A percentile compares a stretch with the other conserved stretches of the same genome.
Conservation (phyloP, 2,888 invertebrate genomes). For the Cantharis nigra region DNA sequence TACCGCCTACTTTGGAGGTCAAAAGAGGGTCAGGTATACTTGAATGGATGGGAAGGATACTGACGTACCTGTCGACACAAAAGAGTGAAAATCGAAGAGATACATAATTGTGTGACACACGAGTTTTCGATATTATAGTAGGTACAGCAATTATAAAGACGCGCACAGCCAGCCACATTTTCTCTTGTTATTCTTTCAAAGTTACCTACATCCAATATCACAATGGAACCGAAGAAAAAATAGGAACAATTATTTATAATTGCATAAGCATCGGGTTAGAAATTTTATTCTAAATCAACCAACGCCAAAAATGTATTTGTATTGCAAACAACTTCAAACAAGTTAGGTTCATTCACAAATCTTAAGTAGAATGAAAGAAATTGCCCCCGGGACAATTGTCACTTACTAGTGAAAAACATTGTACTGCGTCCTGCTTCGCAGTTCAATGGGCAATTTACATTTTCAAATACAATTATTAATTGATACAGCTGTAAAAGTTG, state of each 20-base stretch:
- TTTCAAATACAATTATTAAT: neutral
- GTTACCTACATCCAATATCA: neutral
- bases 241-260: neutral
- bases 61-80: constrained; percentile 19
- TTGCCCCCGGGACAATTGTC: neutral
- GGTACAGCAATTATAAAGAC: neutral
- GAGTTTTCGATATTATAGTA: neutral
- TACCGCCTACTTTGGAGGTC: constrained; percentile 22
- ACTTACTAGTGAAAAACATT: neutral
- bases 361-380: neutral
- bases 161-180: neutral
- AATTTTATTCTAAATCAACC: neutral
- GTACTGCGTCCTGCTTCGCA: neutral
- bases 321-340: neutral
- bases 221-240: neutral
- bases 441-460: neutral
- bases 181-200: neutral
- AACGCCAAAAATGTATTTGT: neutral
- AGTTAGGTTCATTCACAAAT: neutral
- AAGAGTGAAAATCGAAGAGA: constrained; percentile 11
- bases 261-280: neutral
- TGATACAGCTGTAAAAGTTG: neutral
- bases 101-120: constrained; percentile 11
- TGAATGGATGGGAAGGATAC: constrained; percentile 19
- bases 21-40: constrained; percentile 21